Base-by-base conservation (phyloP, 2,888 invertebrate genomes). In the Hemaris fuciformis region DNA sequence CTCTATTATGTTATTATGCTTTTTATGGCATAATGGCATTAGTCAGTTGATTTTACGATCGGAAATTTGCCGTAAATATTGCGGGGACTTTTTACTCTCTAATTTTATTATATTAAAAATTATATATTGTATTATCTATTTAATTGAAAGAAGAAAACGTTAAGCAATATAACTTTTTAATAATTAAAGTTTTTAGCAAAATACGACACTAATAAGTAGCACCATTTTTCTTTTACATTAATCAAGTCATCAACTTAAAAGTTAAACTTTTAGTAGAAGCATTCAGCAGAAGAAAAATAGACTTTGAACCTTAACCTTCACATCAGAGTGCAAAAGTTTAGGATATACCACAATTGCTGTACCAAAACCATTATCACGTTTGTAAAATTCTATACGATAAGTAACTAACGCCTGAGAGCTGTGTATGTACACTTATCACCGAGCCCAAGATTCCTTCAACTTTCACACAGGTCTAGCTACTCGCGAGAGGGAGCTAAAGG, bases 401-500 rank as follows among this genome's bases (percentile, higher is more conserved):
- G 34, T 8, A 7, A 34, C 8, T 2, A 18, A 43, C 43, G 20
- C 18, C 3, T 1, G 20, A n/a, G 15, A 20, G 10, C 43, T 18
- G 6, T 20, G 8, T 7, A 20, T 43, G 4, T 20, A 20, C 7
- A 18, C 15, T 20, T 18, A 20, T 10, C 18, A 18, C 20, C 3
- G 2, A 15, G 8, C 8, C n/a, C 23, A 13, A 10, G 10, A 45
- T 43, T 7, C 45, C 38, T 22, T 45, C n/a, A 48, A 48, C 48
- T 48, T 53, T 53, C 31, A 53, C 53, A 31, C 27, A 53, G 31
- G 7, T 25, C 25, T 48, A 53, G 53, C 31, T 53, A 70, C 67
- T 68, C 67, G 67, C 67, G 66, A 65, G 75, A 73, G 73, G 66
- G 66, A 72, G 71, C 68, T 72, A 73, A 77, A 72, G 64, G 69